A percentile compares a stretch with the other conserved stretches of the same genome.
These are phyloP conservation scores for Eulacestoma nigropectus DNA, from an alignment of 2,113 vertebrate species.

Conservation along the genomic window DNA sequence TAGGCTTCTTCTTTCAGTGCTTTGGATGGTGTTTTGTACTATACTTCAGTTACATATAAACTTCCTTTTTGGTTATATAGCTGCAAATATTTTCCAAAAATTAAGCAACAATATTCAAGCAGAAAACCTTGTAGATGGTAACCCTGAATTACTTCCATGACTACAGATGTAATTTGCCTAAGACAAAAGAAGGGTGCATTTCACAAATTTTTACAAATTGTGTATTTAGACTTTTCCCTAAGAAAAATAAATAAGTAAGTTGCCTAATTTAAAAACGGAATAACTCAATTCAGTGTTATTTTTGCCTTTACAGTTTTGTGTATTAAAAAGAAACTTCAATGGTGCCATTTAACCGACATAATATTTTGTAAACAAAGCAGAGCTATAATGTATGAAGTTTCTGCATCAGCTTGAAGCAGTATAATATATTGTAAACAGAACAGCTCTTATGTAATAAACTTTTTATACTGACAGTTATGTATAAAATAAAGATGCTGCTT, in stretches of 20 bases:
- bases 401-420: conserved; percentile 71
- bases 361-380: conserved; percentile 72
- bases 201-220: not conserved
- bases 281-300: not conserved
- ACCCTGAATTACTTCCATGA: not conserved
- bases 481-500: conserved; percentile 75
- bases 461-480: conserved; percentile 73
- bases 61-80: conserved; percentile 30
- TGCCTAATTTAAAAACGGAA: not conserved
- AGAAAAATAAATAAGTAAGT: not conserved
- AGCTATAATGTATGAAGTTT: conserved; percentile 64
- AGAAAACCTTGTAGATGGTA: not conserved
- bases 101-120: not conserved
- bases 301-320: conserved; percentile 26
- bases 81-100: conserved; percentile 48
- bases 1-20: conserved; percentile 66
- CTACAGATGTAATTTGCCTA: not conserved
- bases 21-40: conserved; percentile 66
- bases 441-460: conserved; percentile 71
- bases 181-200: not conserved
- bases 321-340: conserved; percentile 47
- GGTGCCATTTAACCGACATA: conserved; percentile 63
- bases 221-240: not conserved
- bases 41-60: conserved; percentile 57
- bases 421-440: conserved; percentile 80